Evolutionary conservation across 2,797 vertebrate genomes (phyloP).

Genomic region (Coilia nasus): DNA sequence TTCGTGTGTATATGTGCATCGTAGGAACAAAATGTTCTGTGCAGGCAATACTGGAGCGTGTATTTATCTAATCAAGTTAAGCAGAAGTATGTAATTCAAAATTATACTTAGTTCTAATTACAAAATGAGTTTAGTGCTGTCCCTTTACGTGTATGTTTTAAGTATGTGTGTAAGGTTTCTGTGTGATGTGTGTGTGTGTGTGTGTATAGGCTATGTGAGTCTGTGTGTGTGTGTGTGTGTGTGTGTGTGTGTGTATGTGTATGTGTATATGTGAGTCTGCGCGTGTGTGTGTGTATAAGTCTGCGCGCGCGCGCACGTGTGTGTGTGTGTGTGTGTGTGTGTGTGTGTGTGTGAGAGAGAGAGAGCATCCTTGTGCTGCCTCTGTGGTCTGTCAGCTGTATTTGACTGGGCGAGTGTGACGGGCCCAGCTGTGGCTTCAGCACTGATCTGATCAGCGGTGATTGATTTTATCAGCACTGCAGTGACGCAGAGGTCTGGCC

Average conservation of each 20-base stretch:
- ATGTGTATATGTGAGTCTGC: background rate
- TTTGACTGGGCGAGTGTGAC: conserved; percentile 4
- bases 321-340: conserved; percentile 3
- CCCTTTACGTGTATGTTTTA: background rate
- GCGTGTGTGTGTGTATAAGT: background rate
- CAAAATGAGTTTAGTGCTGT: no score
- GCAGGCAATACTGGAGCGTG: background rate
- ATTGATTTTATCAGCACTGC: conserved; percentile 49
- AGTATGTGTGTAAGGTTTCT: background rate
- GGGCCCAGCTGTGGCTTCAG: conserved; percentile 20
- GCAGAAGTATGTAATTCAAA: background rate
- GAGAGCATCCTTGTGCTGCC: background rate
- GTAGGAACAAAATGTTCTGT: background rate
- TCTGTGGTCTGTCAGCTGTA: background rate
- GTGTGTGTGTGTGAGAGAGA: background rate
- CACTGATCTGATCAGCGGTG: conserved; percentile 46
- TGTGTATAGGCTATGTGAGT: no score
- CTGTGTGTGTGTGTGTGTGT: no score
- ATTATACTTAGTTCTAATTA: no score
- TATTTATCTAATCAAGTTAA: conserved; percentile 2
- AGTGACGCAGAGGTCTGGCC: conserved; percentile 37
- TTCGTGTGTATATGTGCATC: background rate
- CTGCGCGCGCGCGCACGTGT: background rate
- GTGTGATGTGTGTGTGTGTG: background rate
- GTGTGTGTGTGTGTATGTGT: background rate